phyloP scores from a whole-genome alignment of 2,797 vertebrate genomes.

The Paedocypris micromegethes region DNA sequence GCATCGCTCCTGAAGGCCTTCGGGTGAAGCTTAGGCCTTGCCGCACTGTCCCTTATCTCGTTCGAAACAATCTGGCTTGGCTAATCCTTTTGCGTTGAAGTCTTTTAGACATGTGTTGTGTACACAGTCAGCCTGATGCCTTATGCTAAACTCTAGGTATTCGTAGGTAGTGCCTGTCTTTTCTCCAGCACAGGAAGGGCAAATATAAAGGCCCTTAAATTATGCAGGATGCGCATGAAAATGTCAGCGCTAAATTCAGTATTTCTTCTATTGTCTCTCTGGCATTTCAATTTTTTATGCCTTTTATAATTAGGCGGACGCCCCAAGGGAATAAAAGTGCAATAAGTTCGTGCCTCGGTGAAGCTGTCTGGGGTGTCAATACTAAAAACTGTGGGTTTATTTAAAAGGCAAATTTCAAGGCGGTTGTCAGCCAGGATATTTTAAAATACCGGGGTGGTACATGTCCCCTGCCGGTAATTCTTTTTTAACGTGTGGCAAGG shows the following conservation, averaged over 20 bases:
- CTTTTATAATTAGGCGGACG: constrained; percentile 69
- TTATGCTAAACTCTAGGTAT: constrained; percentile 35
- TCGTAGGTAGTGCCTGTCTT: constrained; percentile 5
- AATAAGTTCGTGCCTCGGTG: constrained; percentile 39
- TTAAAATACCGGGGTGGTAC: constrained; percentile 22
- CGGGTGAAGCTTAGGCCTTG: constrained; percentile 22
- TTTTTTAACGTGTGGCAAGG: constrained; percentile 15
- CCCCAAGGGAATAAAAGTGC: constrained; percentile 51
- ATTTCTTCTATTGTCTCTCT: constrained; percentile 65
- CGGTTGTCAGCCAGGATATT: constrained; percentile 28
- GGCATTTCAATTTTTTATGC: constrained; percentile 69
- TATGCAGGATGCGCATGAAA: constrained; percentile 67
- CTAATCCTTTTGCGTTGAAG: constrained; percentile 5
- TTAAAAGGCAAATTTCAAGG: constrained; percentile 60
- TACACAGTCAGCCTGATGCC: constrained; percentile 20
- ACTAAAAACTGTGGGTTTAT: constrained; percentile 53
- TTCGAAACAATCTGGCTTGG: constrained; percentile 35
- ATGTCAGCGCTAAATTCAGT: constrained; percentile 70
- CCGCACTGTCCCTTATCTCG: constrained; percentile 1
- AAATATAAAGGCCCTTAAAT: constrained; percentile 68
- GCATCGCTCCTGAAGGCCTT: constrained; percentile 22
- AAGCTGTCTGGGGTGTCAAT: constrained; percentile 45
- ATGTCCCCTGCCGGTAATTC: constrained; percentile 13
- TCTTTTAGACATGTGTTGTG: constrained; percentile 14
- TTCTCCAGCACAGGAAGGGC: constrained; percentile 45